Base-by-base conservation (phyloP, 2,797 vertebrate species). In the Hyperoplus immaculatus region DNA sequence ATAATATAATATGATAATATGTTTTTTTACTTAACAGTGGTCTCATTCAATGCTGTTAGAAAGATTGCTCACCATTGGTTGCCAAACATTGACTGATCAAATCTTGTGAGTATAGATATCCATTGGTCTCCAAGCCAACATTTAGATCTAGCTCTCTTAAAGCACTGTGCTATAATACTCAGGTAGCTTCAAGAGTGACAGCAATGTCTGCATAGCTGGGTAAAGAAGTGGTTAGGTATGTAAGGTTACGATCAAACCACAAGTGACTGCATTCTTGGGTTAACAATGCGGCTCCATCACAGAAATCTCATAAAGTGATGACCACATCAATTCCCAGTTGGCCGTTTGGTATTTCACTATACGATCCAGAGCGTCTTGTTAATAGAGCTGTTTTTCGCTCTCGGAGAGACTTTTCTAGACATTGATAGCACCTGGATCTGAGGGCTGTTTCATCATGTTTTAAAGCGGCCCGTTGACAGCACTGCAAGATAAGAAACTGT, bases 391-490 rank as follows among this genome's bases (percentile, higher is more conserved):
- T 72, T 84, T 83, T 84, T 69, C 21, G 21, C 59, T 63, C 59
- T 73, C 8, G 3, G 36, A 51, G 67, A 77, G 61, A 57, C 65
- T 83, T 75, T 73, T 75, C 80, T 55, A 87, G 70, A 77, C 71
- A 4, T 54, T 65, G 67, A 83, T 65, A 72, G 85, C 81, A 74
- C 77, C 84, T 83, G 78, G 69, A 81, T 83, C 78, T 63, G 66
- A 81, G 67, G 42, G 75, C 73, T 62, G 84, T 61, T 89, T 88
- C 81, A 87, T 88, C 80, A 72, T 38, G 72, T 85, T 80, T 81
- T 80, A 82, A 87, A 89, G 82, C 69, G 72, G 75, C 72, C 70
- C 77, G 82, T 80, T 83, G 88, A 88, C 88, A 82, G 84, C 62
- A 14, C 47, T 3, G 74, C 67, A 12, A 72, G 79, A 86, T 82